Evolutionary conservation across 2,113 vertebrate genomes (phyloP), one percentile per base, ranked within the genome.

Genomic region (Vicugna pacos): DNA sequence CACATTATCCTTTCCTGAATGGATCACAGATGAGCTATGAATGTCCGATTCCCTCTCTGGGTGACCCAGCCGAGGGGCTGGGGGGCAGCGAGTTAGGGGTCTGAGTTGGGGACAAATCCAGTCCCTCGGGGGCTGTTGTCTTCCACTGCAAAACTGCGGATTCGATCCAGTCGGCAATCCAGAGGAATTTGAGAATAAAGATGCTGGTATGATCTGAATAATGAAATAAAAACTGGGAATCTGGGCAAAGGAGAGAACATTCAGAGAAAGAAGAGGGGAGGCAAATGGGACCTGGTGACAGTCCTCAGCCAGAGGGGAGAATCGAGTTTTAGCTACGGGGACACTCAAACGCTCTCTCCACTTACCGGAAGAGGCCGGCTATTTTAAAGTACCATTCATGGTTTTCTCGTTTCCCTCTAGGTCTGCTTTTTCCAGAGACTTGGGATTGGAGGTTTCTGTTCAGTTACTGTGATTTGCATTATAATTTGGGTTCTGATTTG

Each of bases 401-500:
- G 8, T 72, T 89, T 72, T 77, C 32, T 19, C 70, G 9, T 79
- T 64, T 82, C 48, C n/a, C 77, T 54, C 32, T 94, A 73, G 38
- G 56, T 19, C 22, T 89, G 46, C 62, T 79, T 93, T 91, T 64
- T 77, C 46, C 26, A 58, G 32, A 83, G 70, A 72, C 28, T 60
- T 96, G 80, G 6, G 75, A 58, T 48, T 64, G 3, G 19, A 64
- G 12, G 5, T 3, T 42, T 85, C 52, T 58, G 6, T 69, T 93
- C 8, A 64, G 11, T 58, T 77, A 90, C 64, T 24, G 64, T 6
- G 79, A 83, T 79, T 46, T 70, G 22, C 75, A 42, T 80, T 83
- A 9, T 52, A 90, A 52, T 92, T 94, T 65, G 73, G 7, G n/a
- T 89, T 85, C 35, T 87, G 79, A 58, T 81, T 92, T 79, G 7